These are phyloP conservation scores for Rhynchomys soricoides DNA, from an alignment of 2,113 vertebrate genomes.

Conservation along the genomic window DNA sequence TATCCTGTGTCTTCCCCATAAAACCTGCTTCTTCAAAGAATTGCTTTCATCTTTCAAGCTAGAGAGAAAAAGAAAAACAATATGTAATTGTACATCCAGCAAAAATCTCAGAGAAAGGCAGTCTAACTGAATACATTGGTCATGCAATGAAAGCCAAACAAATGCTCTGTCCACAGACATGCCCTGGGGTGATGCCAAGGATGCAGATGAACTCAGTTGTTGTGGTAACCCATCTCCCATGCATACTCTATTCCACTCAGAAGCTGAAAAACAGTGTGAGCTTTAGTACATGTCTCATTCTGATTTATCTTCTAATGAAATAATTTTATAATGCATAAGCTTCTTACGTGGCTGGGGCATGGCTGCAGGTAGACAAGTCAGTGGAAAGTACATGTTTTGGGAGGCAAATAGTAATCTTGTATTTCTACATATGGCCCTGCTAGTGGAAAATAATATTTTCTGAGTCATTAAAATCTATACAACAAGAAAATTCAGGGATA, in stretches of 20 bases:
- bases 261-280: neutral
- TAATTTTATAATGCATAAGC: neutral
- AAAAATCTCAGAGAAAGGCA: neutral
- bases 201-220: too few relatives aligned
- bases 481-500: slow-evolving; percentile 13
- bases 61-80: neutral
- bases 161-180: neutral
- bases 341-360: neutral
- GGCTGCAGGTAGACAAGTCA: neutral
- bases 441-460: slow-evolving; percentile 1
- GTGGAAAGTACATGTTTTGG: neutral
- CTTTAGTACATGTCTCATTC: neutral
- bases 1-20: neutral
- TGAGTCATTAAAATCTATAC: slow-evolving; percentile 11
- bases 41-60: neutral
- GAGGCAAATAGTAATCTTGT: neutral
- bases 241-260: neutral
- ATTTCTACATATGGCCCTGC: neutral
- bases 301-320: neutral
- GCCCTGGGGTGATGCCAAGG: neutral
- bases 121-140: neutral
- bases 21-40: neutral
- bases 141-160: neutral
- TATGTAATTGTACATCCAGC: neutral
- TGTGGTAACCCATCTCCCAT: too few relatives aligned